Conservation (phyloP, 2,888 invertebrate genomes). For the Monopis laevigella region DNA sequence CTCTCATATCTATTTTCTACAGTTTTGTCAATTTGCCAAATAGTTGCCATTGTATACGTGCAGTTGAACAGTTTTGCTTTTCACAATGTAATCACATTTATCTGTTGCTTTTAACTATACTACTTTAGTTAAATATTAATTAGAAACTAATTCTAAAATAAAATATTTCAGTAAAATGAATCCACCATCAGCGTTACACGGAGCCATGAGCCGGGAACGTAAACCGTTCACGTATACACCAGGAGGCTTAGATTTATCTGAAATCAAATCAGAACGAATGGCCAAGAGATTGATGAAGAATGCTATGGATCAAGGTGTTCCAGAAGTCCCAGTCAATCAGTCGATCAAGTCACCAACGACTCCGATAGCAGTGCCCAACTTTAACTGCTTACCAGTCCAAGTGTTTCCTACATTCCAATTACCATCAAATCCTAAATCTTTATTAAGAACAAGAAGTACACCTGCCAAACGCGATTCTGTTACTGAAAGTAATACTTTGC, state of each 20-base stretch:
- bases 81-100: conserved; percentile 21
- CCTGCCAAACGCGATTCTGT: conserved; percentile 37
- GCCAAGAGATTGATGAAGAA: conserved; percentile 73
- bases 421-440: conserved; percentile 73
- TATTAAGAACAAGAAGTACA: conserved; percentile 48
- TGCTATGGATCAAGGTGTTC: conserved; percentile 75
- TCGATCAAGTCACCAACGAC: conserved; percentile 57
- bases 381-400: conserved; percentile 57
- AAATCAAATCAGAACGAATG: conserved; percentile 92
- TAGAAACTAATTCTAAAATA: not conserved
- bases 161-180: conserved; percentile 58
- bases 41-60: conserved; percentile 21
- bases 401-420: conserved; percentile 72
- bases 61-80: conserved; percentile 22
- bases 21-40: conserved; percentile 57
- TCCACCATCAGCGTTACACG: conserved; percentile 86
- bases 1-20: conserved; percentile 47
- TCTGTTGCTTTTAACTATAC: conserved; percentile 3
- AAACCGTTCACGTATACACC: conserved; percentile 96
- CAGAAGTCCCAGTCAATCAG: conserved; percentile 67
- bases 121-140: conserved; percentile 1
- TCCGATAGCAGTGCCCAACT: conserved; percentile 47
- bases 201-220: conserved; percentile 92
- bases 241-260: conserved; percentile 89
- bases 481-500: no score